Evolutionary conservation across 2,113 vertebrate species (phyloP).

Genomic region (Axis porcinus): DNA sequence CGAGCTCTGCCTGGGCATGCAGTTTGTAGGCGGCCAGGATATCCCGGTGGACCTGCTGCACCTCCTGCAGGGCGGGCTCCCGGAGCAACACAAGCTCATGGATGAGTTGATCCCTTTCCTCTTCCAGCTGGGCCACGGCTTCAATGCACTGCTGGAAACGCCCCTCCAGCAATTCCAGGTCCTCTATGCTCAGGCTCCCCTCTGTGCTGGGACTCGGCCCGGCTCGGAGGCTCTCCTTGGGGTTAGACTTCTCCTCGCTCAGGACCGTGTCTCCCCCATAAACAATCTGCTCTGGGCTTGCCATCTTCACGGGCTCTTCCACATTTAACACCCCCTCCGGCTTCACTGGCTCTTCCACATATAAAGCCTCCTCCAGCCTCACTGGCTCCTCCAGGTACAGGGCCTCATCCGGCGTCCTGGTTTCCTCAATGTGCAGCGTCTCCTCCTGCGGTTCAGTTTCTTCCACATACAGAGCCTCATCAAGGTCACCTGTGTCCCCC

Average conservation of each 20-base stretch:
- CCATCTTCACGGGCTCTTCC: background rate
- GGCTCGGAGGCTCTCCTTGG: background rate
- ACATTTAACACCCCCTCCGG: background rate
- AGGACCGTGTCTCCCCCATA: background rate
- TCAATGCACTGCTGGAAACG: conserved; percentile 88
- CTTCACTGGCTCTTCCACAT: background rate
- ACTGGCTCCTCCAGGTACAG: background rate
- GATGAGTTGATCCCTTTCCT: conserved; percentile 86
- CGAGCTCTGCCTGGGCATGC: conserved; percentile 87
- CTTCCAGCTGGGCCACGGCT: conserved; percentile 86
- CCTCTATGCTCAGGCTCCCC: conserved; percentile 72
- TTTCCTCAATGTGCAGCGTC: conserved; percentile 43
- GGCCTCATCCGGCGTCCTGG: background rate
- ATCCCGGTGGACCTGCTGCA: conserved; percentile 83
- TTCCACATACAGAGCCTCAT: conserved; percentile 33
- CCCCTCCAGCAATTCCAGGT: conserved; percentile 73
- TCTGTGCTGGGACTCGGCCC: background rate
- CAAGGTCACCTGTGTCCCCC: conserved; percentile 27
- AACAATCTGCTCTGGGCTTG: background rate
- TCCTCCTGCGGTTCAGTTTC: conserved; percentile 41
- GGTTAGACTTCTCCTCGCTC: background rate
- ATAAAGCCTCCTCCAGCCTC: background rate
- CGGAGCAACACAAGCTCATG: conserved; percentile 84
- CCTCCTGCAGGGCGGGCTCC: conserved; percentile 83
- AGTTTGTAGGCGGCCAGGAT: conserved; percentile 85